These are phyloP conservation scores for Rhabditophanes sp. DNA, from an alignment of 2,888 invertebrate genomes.

Conservation along the genomic window DNA sequence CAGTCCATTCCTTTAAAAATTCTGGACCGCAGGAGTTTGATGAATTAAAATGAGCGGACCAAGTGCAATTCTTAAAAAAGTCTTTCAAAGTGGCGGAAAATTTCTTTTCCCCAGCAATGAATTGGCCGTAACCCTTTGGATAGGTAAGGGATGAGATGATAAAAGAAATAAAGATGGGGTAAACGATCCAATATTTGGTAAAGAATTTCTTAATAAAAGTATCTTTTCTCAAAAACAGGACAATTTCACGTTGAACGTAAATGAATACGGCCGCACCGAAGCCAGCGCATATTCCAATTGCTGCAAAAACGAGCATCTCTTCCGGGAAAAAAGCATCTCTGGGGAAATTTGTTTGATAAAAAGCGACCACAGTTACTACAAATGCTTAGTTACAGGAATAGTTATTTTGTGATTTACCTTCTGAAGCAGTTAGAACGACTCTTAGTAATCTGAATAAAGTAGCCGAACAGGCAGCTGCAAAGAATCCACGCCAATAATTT, in stretches of 20 bases:
- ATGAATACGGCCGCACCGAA: conserved; percentile 33
- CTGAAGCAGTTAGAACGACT: conserved; percentile 43
- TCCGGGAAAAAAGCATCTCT: conserved; percentile 94
- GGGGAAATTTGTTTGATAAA: conserved; percentile 59
- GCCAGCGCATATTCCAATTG: conserved; percentile 60
- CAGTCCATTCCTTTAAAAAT: conserved; percentile 10
- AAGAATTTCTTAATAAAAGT: conserved; percentile 24
- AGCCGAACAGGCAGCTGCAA: conserved; percentile 89
- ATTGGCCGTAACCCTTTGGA: conserved; percentile 78
- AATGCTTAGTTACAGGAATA: conserved; percentile 48
- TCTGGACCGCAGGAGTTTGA: conserved; percentile 11
- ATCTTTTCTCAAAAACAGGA: conserved; percentile 35
- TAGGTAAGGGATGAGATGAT: conserved; percentile 71
- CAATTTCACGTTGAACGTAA: conserved; percentile 22
- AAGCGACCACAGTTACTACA: conserved; percentile 76
- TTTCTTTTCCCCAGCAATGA: conserved; percentile 48
- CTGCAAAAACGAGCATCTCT: conserved; percentile 76
- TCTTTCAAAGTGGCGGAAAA: conserved; percentile 10
- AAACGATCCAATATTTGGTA: conserved; percentile 61
- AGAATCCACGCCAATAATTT: conserved; percentile 57
- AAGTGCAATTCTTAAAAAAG: conserved; percentile 33
- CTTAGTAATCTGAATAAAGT: conserved; percentile 79
- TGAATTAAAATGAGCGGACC: conserved; percentile 14
- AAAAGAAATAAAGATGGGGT: conserved; percentile 70
- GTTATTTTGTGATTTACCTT: conserved; percentile 2